Percentiles rank a stretch among this genome's conserved stretches.
These are phyloP conservation scores for Lagorchestes hirsutus DNA, from an alignment of 2,797 vertebrate species.

Conservation along the genomic window DNA sequence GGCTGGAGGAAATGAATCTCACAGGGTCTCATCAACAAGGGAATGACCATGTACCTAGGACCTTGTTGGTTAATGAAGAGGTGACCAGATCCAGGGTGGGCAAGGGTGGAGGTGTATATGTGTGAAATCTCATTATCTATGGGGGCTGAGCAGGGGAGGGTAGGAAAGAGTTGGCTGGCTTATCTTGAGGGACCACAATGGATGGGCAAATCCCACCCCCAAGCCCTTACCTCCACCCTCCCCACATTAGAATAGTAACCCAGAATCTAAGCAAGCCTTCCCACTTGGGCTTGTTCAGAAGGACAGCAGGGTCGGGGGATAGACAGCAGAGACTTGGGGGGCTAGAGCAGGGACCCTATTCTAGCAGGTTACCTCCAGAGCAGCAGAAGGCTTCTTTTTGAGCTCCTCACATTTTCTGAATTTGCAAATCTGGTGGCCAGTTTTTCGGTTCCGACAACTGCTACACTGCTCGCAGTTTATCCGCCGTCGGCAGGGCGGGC, in stretches of 20 bases:
- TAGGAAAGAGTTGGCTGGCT: neutral
- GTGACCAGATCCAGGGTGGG: neutral
- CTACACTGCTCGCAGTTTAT: slow-evolving; percentile 99
- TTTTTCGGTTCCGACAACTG: slow-evolving; percentile 99
- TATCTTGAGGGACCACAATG: neutral
- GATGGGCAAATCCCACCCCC: neutral
- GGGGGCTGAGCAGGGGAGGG: neutral
- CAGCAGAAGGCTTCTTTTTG: slow-evolving; percentile 99
- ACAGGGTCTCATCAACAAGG: neutral
- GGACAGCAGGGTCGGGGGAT: slow-evolving; percentile 45
- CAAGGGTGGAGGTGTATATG: neutral
- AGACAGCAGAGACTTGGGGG: neutral
- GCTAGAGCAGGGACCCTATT: slow-evolving; percentile 80
- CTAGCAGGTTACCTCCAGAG: slow-evolving; percentile 96
- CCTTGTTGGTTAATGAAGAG: neutral
- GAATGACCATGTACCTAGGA: neutral
- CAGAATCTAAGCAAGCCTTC: slow-evolving; percentile 38
- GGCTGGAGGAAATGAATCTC: neutral
- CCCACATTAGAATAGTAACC: neutral
- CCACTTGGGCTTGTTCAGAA: slow-evolving; percentile 17
- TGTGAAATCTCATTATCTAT: neutral
- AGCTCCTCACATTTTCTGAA: slow-evolving; percentile 99
- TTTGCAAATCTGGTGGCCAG: slow-evolving; percentile 99
- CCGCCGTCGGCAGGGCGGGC: slow-evolving; percentile 96
- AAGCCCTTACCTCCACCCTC: neutral